Evolutionary conservation across 2,888 invertebrate genomes (phyloP), one percentile per base, ranked within the genome.

Genomic region (Hermodice carunculata): DNA sequence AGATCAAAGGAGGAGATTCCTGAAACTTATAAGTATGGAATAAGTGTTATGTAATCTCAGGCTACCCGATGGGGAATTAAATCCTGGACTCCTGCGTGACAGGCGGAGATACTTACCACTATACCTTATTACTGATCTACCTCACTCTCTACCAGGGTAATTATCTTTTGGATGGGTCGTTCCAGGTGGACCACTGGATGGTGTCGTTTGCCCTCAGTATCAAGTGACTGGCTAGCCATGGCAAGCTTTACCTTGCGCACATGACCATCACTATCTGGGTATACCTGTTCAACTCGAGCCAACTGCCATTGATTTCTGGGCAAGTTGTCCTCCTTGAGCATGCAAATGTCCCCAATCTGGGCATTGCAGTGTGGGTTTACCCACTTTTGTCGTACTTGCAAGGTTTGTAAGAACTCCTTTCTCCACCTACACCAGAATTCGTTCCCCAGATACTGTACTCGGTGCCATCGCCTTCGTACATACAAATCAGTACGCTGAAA

Each of bases 331-430:
- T 64, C 59, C n/a, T 19, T 31, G 4, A 64, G 14, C 6, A 62
- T n/a, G 3, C 61, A 61, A 31, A 62, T 29, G 49, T 66, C 66
- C 4, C 61, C 56, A 22, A 26, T 46, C 6, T 46, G 4, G 6
- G 62, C 14, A 34, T 61, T 49, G 17, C 40, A 17, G 11, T 24
- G 22, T 1, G 14, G 24, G 29, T 44, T 29, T 28, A 14, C 5
- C 67, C 67, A 67, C 31, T 64, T 67, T 29, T 51, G 58, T 34
- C 60, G 31, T 34, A n/a, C 26, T 43, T 63, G 58, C 2, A 66
- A 28, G 17, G 17, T 52, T 0, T n/a, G 37, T 17, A 66, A 26
- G 31, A 53, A 66, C 43, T 66, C 62, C n/a, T 37, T 49, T 29
- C 48, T 29, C 66, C 66, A 63, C 19, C 53, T 49, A 3, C 51